phyloP scores from a whole-genome alignment of 2,113 vertebrate genomes.

The Meleagris gallopavo region DNA sequence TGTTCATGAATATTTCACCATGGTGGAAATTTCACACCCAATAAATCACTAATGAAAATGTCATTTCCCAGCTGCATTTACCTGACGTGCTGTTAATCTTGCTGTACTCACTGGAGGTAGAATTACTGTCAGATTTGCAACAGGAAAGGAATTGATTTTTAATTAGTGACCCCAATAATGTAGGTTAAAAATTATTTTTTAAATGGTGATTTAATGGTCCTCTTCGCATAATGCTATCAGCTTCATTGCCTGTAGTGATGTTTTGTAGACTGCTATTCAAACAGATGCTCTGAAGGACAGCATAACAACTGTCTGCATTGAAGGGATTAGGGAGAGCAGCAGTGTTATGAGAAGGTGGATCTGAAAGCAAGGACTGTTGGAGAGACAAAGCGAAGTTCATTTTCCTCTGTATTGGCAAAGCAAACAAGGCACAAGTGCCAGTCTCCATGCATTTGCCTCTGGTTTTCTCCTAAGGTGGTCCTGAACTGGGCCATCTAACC shows the following conservation, averaged over 20 bases:
- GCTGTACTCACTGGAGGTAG: conserved; percentile 72
- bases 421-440: not conserved
- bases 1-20: conserved; percentile 76
- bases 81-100: conserved; percentile 81
- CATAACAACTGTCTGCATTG: not conserved
- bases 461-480: conserved; percentile 7
- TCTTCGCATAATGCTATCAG: not conserved
- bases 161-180: conserved; percentile 77
- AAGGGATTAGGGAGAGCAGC: not conserved
- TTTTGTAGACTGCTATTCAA: not conserved
- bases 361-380: not conserved
- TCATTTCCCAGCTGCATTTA: conserved; percentile 81
- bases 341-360: not conserved
- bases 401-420: not conserved
- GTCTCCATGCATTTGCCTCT: not conserved
- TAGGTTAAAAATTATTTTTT: conserved; percentile 77
- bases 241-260: not conserved
- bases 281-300: conserved; percentile 27
- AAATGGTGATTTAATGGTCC: conserved; percentile 55
- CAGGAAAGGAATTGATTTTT: conserved; percentile 77
- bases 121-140: conserved; percentile 79
- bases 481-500: not conserved
- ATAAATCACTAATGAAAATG: conserved; percentile 85
- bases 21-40: conserved; percentile 77
- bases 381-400: not conserved